Evolutionary conservation across 2,113 vertebrate species (phyloP).

Genomic region (Notothenia coriiceps): DNA sequence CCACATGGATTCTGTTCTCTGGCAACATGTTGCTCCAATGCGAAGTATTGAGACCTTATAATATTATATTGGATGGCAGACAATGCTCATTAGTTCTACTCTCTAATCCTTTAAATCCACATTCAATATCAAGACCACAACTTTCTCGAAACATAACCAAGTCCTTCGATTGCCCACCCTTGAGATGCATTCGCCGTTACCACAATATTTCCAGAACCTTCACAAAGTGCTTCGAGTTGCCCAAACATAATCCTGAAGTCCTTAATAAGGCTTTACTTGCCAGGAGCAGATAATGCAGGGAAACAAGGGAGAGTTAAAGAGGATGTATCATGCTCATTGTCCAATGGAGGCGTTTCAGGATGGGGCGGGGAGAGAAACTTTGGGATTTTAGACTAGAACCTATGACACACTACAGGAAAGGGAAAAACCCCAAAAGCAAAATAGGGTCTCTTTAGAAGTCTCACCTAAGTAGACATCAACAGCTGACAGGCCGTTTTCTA

Average conservation of each 20-base stretch:
- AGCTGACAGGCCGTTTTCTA: too few species aligned
- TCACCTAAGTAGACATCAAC: too few species aligned
- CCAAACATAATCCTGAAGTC: slow-evolving; percentile 32
- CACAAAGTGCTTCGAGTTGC: slow-evolving; percentile 29
- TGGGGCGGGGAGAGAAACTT: too few species aligned
- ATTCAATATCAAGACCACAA: slow-evolving; percentile 16
- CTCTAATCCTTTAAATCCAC: slow-evolving; percentile 34
- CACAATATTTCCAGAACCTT: slow-evolving; percentile 42
- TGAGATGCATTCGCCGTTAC: slow-evolving; percentile 46
- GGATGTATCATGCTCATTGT: too few species aligned
- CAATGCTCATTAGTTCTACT: slow-evolving; percentile 29
- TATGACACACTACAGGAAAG: too few species aligned
- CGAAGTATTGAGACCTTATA: not conserved
- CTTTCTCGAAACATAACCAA: slow-evolving; percentile 23
- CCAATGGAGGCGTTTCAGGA: too few species aligned
- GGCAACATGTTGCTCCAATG: not conserved
- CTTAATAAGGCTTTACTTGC: slow-evolving; percentile 29
- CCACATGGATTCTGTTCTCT: not conserved
- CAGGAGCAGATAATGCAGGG: not conserved
- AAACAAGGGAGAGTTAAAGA: slow-evolving; percentile 6
- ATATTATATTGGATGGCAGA: not conserved
- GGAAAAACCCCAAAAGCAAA: too few species aligned
- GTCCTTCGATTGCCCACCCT: slow-evolving; percentile 6
- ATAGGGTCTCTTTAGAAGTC: too few species aligned
- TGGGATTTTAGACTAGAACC: too few species aligned